phyloP scores from a whole-genome alignment of 53 echinoderm and acorn worm species.

The Actinopyga echinites region DNA sequence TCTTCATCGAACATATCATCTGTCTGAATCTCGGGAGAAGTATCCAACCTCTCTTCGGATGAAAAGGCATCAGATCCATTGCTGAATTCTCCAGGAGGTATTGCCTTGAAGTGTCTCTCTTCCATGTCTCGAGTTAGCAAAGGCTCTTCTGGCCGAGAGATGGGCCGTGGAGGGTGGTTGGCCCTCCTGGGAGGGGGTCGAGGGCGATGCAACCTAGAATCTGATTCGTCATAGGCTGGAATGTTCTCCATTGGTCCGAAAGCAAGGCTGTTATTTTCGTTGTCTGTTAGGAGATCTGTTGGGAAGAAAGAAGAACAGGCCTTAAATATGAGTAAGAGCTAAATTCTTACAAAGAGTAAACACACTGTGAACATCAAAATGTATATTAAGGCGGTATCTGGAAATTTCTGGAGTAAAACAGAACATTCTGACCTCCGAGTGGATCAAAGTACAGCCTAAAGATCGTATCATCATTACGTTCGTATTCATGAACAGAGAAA shows the following conservation, averaged over 20 bases:
- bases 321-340: background rate
- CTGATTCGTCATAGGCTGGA: conserved; percentile 22
- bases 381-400: too few relatives aligned
- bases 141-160: background rate
- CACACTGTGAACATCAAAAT: too few relatives aligned
- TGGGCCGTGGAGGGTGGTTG: background rate
- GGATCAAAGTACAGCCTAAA: too few relatives aligned
- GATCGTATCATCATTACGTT: too few relatives aligned
- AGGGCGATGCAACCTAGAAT: background rate
- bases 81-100: conserved; percentile 1
- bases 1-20: conserved; percentile 5
- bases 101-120: conserved; percentile 9
- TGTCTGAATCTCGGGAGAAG: conserved; percentile 7
- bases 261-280: conserved; percentile 30
- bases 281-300: conserved; percentile 34
- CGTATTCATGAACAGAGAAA: too few relatives aligned
- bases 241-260: conserved; percentile 35
- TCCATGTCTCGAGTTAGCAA: conserved; percentile 17
- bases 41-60: conserved; percentile 13
- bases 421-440: too few relatives aligned
- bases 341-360: too few relatives aligned
- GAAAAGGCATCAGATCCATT: conserved; percentile 12
- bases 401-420: too few relatives aligned
- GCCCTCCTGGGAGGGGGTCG: background rate
- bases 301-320: background rate